These are phyloP conservation scores for Hyaena hyaena DNA, from an alignment of 2,113 vertebrate genomes.

Conservation along the genomic window DNA sequence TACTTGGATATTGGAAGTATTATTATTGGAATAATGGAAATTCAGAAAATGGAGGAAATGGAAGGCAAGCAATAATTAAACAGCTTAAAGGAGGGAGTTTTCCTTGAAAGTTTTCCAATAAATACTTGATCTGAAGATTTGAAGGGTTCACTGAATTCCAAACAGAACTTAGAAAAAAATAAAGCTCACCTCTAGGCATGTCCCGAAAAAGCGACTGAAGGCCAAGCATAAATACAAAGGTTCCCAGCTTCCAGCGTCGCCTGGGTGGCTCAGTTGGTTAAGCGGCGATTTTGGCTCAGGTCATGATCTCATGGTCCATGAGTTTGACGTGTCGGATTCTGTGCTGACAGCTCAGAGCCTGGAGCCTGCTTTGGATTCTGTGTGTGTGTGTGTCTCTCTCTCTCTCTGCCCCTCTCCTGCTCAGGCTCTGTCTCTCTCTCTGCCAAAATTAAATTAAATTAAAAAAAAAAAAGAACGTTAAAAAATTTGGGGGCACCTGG, in stretches of 20 bases:
- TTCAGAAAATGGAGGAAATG: background rate
- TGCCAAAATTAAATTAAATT: no score
- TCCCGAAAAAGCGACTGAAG: background rate
- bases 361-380: no score
- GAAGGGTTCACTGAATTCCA: background rate
- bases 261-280: background rate
- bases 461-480: background rate
- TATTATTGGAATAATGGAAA: background rate
- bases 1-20: background rate
- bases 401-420: no score
- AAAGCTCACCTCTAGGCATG: background rate
- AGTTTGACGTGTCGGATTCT: no score
- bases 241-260: background rate
- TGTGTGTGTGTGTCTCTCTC: no score
- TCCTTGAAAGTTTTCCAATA: background rate
- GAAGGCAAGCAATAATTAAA: background rate
- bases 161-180: background rate
- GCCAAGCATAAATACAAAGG: background rate
- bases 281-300: background rate
- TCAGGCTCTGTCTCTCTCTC: no score
- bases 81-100: background rate
- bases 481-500: background rate
- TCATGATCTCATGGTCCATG: background rate
- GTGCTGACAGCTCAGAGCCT: no score
- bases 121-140: background rate